Base-by-base conservation (phyloP, 2,888 invertebrate species). In the Gandaritis pyraliata region DNA sequence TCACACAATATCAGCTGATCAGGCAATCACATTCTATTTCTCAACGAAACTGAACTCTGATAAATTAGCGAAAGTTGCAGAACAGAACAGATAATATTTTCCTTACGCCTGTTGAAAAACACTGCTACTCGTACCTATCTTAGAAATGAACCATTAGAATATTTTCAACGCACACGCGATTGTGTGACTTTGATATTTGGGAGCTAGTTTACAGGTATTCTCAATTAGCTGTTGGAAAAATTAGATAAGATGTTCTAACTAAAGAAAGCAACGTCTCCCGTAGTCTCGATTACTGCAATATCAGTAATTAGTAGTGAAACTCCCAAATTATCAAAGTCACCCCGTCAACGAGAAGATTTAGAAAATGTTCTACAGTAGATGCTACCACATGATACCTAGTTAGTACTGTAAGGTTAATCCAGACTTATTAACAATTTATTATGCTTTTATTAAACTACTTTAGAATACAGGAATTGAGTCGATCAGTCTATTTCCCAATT, bases 1-100 rank as follows among this genome's bases (percentile, higher is more conserved):
- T 65, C 67, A 67, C 64, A 55, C 58, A 54, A 54, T 54, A 49
- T 60, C 33, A 53, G 49, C 56, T 63, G 52, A 53, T 62, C 52
- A 53, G 29, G 36, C 58, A 60, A 59, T 64, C 41, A 39, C 56
- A 51, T 50, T 38, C 30, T 29, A 48, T 51, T 39, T 38, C 4
- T 15, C 11, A 50, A 50, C 11, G 41, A 18, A 53, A 59, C 49
- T 33, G 8, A 50, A 54, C 41, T 49, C 16, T 62, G 16, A 45
- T 41, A 29, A 51, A 54, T 48, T 47, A 54, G 58, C 52, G 12
- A 47, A 60, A 56, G 48, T 15, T 53, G 12, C 30, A 48, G 11
- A 23, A 23, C 23, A 23, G 23, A 49, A 45, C 33, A 50, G 43
- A 38, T 54, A 50, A 41, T 41, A 56, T 38, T 51, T 61, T 58